Evolutionary conservation across 2,113 vertebrate species (phyloP), one percentile per base, ranked within the genome.

Genomic region (Sarotherodon lohbergeri): DNA sequence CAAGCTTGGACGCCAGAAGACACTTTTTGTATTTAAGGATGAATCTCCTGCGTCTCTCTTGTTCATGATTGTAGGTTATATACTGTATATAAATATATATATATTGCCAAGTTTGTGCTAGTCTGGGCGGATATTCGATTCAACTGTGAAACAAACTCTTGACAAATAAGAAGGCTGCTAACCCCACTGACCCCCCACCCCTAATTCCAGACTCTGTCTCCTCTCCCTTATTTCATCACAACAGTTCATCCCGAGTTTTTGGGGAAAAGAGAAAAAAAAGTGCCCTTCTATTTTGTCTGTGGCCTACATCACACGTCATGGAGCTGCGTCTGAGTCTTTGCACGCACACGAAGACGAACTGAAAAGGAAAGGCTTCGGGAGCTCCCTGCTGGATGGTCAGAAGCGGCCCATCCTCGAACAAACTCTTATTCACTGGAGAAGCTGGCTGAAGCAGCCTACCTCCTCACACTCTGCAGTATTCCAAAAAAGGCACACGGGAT

Each of bases 91-190:
- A 80, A 68, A 91, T 83, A 68, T 90, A 90, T 92, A 90, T 90
- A 92, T 92, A 92, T 95, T 94, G 95, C 95, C 97, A 95, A 94
- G 91, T 95, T 95, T 95, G 88, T 92, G 94, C 95, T 92, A 84
- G 83, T 95, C 90, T 94, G 93, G 90, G 96, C 91, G 86, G 91
- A 94, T 80, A 79, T 95, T 95, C 94, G 96, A 96, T 94, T 95
- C 94, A 96, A 97, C 98, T 98, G 97, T 98, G 98, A 98, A 96
- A 94, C 95, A 93, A 95, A 94, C 95, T 96, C 95, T 95, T 92
- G 94, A 94, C 93, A 95, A 90, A 94, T 93, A 94, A 95, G 94
- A 93, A 91, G 90, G 96, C 97, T 95, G 96, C 97, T 96, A 94
- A 93, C 80, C 93, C 92, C 90, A 78, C 83, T 76, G 73, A 66